A percentile compares a stretch with the other conserved stretches of the same genome.
These are phyloP conservation scores for Syngnathus rostellatus DNA, from an alignment of 2,797 vertebrate species.

Conservation along the genomic window DNA sequence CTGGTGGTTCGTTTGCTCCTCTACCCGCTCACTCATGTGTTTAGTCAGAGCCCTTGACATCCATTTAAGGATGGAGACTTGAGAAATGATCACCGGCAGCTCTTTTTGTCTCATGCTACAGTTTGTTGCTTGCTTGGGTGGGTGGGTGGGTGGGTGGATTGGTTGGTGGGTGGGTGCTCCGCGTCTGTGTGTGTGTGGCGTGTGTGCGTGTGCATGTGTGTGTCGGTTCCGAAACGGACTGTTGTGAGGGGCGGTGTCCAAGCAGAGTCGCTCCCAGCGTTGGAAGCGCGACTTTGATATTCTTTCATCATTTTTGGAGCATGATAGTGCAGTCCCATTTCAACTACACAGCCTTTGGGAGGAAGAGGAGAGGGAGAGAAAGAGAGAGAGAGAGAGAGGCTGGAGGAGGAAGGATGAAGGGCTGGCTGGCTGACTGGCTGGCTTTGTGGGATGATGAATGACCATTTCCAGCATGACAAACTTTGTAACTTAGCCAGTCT, in stretches of 20 bases:
- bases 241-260: constrained; percentile 27
- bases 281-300: constrained; percentile 80
- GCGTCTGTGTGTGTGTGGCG: constrained; percentile 13
- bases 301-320: constrained; percentile 73
- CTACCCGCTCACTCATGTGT: constrained; percentile 46
- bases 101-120: constrained; percentile 65
- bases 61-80: constrained; percentile 66
- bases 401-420: constrained; percentile 22
- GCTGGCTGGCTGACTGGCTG: constrained; percentile 15
- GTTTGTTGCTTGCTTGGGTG: constrained; percentile 54
- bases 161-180: constrained; percentile 11
- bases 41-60: constrained; percentile 72
- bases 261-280: constrained; percentile 67
- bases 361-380: constrained; percentile 35
- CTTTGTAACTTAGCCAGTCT: constrained; percentile 27
- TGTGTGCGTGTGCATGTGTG: not conserved
- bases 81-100: constrained; percentile 58
- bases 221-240: constrained; percentile 43
- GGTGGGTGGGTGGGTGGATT: constrained; percentile 28
- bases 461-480: constrained; percentile 64
- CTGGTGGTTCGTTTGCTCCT: constrained; percentile 26
- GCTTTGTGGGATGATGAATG: constrained; percentile 51
- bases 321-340: constrained; percentile 70
- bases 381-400: constrained; percentile 7
- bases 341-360: constrained; percentile 53